A percentile compares a stretch with the other conserved stretches of the same genome.
These are phyloP conservation scores for Jaculus jaculus DNA, from an alignment of 2,113 vertebrate species.

Conservation along the genomic window DNA sequence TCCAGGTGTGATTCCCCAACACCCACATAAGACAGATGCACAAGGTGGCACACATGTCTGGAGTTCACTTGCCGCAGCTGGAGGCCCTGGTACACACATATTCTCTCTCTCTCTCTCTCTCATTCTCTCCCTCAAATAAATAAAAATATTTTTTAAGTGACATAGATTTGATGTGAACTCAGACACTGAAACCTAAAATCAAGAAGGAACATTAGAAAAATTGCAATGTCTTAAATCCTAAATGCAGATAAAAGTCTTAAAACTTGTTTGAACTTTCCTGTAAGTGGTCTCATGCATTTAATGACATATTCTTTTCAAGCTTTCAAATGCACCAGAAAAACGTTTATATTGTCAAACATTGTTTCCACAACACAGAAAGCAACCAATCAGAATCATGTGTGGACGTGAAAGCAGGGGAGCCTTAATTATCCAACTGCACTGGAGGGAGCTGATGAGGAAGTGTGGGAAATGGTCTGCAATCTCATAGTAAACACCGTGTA, in stretches of 20 bases:
- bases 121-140: no score
- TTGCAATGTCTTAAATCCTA: neutral
- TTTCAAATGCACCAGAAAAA: neutral
- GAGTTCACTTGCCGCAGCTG: no score
- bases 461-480: slow-evolving; percentile 44
- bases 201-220: slow-evolving; percentile 5
- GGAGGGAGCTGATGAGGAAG: slow-evolving; percentile 19
- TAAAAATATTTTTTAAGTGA: neutral
- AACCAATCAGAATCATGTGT: slow-evolving; percentile 21
- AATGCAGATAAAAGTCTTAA: neutral
- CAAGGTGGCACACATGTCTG: no score
- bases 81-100: no score
- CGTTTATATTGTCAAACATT: neutral
- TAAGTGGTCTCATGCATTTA: neutral
- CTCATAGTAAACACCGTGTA: slow-evolving; percentile 70
- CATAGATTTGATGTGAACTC: neutral
- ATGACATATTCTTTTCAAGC: neutral
- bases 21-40: no score
- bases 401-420: slow-evolving; percentile 25
- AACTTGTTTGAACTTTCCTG: neutral
- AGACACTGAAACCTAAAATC: neutral
- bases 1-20: no score
- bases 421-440: slow-evolving; percentile 29
- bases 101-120: no score
- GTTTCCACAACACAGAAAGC: neutral